Evolutionary conservation across 2,888 invertebrate species (phyloP).

Genomic region (Drosophila nigricruria): DNA sequence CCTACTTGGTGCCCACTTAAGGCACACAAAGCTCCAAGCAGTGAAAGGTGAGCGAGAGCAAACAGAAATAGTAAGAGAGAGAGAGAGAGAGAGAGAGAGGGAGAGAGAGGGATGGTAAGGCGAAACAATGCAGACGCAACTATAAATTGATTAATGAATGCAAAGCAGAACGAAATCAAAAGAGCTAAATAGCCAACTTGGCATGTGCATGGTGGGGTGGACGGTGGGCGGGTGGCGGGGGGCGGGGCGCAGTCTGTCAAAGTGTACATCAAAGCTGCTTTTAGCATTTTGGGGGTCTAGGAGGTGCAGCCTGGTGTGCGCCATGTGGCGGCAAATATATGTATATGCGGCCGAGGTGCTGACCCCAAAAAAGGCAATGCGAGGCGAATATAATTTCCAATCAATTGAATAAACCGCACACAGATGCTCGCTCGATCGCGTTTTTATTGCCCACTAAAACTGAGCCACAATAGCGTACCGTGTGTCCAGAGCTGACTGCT

Average conservation of each 20-base stretch:
- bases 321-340: slow-evolving; percentile 61
- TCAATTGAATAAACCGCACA: slow-evolving; percentile 74
- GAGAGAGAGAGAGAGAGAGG: background rate
- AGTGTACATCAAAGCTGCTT: slow-evolving; percentile 70
- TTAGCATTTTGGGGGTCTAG: slow-evolving; percentile 29
- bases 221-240: background rate
- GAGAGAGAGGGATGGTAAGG: background rate
- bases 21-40: slow-evolving; percentile 50
- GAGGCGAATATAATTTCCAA: slow-evolving; percentile 70
- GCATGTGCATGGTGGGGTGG: background rate
- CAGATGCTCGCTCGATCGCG: slow-evolving; percentile 46
- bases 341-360: slow-evolving; percentile 36
- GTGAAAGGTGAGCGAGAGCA: slow-evolving; percentile 43
- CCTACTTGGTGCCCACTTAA: slow-evolving; percentile 74
- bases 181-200: slow-evolving; percentile 16
- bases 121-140: slow-evolving; percentile 47
- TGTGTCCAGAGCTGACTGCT: slow-evolving; percentile 42
- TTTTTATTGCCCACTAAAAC: slow-evolving; percentile 78
- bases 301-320: slow-evolving; percentile 61
- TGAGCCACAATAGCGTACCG: slow-evolving; percentile 47
- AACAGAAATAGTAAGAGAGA: background rate
- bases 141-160: slow-evolving; percentile 85
- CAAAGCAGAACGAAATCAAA: slow-evolving; percentile 62
- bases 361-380: slow-evolving; percentile 60
- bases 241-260: slow-evolving; percentile 25